Evolutionary conservation across 2,113 vertebrate species (phyloP), one percentile per base, ranked within the genome.

Genomic region (Colossoma macropomum): DNA sequence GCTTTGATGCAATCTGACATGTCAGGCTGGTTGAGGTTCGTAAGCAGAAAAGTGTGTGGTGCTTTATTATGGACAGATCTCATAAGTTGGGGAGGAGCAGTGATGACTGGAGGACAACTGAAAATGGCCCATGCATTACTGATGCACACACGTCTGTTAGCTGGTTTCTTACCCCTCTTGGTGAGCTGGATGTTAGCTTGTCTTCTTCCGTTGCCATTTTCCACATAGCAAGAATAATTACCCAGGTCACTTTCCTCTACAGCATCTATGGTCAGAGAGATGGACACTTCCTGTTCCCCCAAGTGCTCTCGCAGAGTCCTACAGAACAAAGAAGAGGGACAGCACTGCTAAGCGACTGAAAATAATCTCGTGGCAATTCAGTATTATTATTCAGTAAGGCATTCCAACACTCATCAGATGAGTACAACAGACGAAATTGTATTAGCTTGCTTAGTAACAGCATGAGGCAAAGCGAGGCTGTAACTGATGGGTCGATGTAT

Each of bases 201-300:
- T 56, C 94, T 94, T 66, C 95, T 91, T 48, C 98, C 98, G 0
- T 97, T 96, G 87, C 95, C 94, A 84, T 99, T 99, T 89, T 98
- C 97, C 82, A 98, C 96, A 0, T 97, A 96, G 87, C 98, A 99
- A 0, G 97, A 97, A 74, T 99, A 99, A 91, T 98, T 98, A 6
- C 96, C 97, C 83, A 98, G 90, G 89, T 99, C 98, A 77, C 90
- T 92, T 87, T 98, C 97, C 81, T 96, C 95, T 69, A 99, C 92
- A 3, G 95, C 93, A 34, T 98, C 96, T 76, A 99, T 96, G 89
- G 94, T 97, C 87, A 99, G 90, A 2, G 94, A 92, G 89, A 99
- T 84, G 84, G 96, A 96, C 70, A 99, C 96, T 91, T 98, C 97
- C 91, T 99, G 98, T 92, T 99, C 98, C 79, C 97, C 98, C 27